Evolutionary conservation across 2,113 vertebrate genomes (phyloP).

Genomic region (Petrocephalus microphthalmus): DNA sequence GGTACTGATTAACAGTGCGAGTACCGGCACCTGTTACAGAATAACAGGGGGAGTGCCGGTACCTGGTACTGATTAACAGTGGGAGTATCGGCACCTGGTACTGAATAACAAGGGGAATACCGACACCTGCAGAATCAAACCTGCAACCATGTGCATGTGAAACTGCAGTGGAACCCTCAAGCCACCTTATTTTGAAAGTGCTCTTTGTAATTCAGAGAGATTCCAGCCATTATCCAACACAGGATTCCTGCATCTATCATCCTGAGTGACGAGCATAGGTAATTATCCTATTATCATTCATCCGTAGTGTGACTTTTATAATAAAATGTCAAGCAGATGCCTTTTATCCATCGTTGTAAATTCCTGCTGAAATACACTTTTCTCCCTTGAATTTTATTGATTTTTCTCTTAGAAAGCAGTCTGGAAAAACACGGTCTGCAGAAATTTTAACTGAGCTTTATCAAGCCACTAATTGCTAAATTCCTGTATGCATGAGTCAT

Average conservation of each 20-base stretch:
- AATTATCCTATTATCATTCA: conserved; percentile 13
- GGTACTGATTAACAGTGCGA: too few relatives aligned
- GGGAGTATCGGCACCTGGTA: too few relatives aligned
- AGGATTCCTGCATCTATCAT: not conserved
- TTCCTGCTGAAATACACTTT: not conserved
- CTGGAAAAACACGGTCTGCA: not conserved
- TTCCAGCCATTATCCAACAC: not conserved
- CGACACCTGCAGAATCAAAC: too few relatives aligned
- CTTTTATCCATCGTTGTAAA: not conserved
- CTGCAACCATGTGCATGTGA: not conserved
- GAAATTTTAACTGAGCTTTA: not conserved
- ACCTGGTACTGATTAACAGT: too few relatives aligned
- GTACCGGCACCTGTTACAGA: too few relatives aligned
- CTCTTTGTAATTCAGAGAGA: not conserved
- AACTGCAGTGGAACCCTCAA: not conserved
- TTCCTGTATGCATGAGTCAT: not conserved
- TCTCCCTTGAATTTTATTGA: not conserved
- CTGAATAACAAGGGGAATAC: too few relatives aligned
- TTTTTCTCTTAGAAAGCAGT: not conserved
- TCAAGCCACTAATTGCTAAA: not conserved
- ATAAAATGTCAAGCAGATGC: not conserved
- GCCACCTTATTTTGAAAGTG: not conserved
- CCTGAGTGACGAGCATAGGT: not conserved
- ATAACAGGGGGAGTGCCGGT: too few relatives aligned
- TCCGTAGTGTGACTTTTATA: not conserved